These are phyloP conservation scores for Dromococcyx pavoninus DNA, from an alignment of 2,797 vertebrate genomes.

Conservation along the genomic window DNA sequence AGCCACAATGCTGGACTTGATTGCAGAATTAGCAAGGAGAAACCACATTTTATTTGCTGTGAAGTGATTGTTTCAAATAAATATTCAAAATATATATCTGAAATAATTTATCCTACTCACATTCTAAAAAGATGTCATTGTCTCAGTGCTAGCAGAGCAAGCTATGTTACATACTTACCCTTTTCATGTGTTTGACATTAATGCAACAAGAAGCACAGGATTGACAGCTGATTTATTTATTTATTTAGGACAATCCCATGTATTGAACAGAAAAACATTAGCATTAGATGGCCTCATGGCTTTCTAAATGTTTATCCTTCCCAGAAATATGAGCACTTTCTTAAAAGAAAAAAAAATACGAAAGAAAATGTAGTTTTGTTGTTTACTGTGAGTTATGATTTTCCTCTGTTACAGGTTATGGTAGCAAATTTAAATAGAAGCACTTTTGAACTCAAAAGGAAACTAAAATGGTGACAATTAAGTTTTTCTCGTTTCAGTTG, in stretches of 20 bases:
- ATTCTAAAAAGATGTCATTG: background rate
- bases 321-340: background rate
- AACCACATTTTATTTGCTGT: background rate
- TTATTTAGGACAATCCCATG: background rate
- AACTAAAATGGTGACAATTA: background rate
- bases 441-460: background rate
- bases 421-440: background rate
- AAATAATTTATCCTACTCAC: background rate
- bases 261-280: background rate
- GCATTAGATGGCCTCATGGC: background rate
- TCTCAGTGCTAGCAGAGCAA: background rate
- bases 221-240: background rate
- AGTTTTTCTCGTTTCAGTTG: background rate
- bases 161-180: background rate
- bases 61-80: background rate
- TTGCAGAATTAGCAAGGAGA: background rate
- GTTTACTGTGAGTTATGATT: background rate
- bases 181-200: background rate
- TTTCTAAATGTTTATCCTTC: background rate
- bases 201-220: background rate
- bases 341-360: background rate
- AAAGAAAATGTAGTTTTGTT: background rate
- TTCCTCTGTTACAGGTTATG: background rate
- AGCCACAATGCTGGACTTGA: background rate
- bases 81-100: constrained; percentile 16